phyloP scores from a whole-genome alignment of 2,797 vertebrate genomes.

The Allobates femoralis region DNA sequence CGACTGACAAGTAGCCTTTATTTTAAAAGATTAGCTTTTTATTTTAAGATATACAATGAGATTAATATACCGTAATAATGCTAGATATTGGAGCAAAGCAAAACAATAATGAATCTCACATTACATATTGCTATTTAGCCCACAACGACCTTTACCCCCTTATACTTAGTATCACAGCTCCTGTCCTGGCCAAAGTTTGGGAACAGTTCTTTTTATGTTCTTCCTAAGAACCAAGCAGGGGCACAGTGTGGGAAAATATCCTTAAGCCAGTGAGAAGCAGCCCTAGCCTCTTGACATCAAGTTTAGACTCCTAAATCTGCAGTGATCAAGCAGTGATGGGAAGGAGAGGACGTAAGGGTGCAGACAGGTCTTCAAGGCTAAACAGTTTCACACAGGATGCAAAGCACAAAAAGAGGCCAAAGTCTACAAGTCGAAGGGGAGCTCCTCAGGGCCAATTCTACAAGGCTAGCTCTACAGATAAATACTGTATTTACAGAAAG shows the following conservation, averaged over 20 bases:
- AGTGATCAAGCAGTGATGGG: conserved; percentile 16
- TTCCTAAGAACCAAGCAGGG: conserved; percentile 13
- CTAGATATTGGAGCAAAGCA: not conserved
- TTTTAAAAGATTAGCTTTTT: no score
- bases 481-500: not conserved
- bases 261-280: conserved; percentile 29
- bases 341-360: conserved; percentile 16
- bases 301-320: conserved; percentile 49
- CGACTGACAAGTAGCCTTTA: no score
- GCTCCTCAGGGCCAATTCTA: not conserved
- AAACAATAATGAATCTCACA: not conserved
- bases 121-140: not conserved
- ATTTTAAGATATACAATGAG: not conserved
- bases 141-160: conserved; percentile 27
- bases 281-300: conserved; percentile 31
- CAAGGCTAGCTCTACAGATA: not conserved
- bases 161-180: conserved; percentile 20
- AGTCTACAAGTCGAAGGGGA: conserved; percentile 8
- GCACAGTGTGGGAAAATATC: conserved; percentile 54
- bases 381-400: conserved; percentile 39
- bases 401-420: not conserved
- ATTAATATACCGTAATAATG: not conserved
- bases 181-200: conserved; percentile 17
- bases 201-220: conserved; percentile 40
- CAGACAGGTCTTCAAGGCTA: conserved; percentile 31